Evolutionary conservation across 1,140 invertebrate species (phyloP).

Genomic region (Pogonomyrmex californicus): DNA sequence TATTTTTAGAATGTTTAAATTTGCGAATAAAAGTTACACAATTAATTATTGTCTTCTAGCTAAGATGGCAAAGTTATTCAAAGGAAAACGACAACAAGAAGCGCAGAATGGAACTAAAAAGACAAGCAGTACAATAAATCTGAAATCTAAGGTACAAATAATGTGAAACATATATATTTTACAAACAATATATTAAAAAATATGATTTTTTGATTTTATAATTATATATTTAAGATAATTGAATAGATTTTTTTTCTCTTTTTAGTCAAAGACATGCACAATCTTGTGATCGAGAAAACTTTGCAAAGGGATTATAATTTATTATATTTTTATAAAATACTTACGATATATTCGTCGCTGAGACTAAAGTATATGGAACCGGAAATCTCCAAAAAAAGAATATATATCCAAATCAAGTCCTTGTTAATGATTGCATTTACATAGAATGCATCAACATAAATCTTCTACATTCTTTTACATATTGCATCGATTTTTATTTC

Average conservation of each 20-base stretch:
- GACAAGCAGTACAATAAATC: conserved; percentile 46
- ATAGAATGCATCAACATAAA: conserved; percentile 1
- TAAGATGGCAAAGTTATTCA: conserved; percentile 80
- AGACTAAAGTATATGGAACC: conserved; percentile 63
- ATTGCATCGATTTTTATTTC: background rate
- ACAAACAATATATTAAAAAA: background rate
- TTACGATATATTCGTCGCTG: conserved; percentile 36
- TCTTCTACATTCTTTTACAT: conserved; percentile 1
- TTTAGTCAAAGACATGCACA: conserved; percentile 79
- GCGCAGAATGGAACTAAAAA: conserved; percentile 78
- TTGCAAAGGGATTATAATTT: conserved; percentile 58
- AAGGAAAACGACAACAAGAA: conserved; percentile 70
- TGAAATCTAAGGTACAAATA: conserved; percentile 76
- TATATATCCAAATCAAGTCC: background rate
- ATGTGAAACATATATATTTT: conserved; percentile 23
- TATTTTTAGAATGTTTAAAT: conserved; percentile 39
- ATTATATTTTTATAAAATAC: conserved; percentile 68
- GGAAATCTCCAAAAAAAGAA: conserved; percentile 46
- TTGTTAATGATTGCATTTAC: conserved; percentile 20
- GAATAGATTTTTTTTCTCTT: conserved; percentile 43
- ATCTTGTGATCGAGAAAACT: conserved; percentile 74
- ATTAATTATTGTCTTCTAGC: conserved; percentile 63
- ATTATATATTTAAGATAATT: background rate
- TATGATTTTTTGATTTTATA: background rate
- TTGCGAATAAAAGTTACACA: background rate